Conservation (phyloP, 2,888 invertebrate genomes). For the Andrena praecox region DNA sequence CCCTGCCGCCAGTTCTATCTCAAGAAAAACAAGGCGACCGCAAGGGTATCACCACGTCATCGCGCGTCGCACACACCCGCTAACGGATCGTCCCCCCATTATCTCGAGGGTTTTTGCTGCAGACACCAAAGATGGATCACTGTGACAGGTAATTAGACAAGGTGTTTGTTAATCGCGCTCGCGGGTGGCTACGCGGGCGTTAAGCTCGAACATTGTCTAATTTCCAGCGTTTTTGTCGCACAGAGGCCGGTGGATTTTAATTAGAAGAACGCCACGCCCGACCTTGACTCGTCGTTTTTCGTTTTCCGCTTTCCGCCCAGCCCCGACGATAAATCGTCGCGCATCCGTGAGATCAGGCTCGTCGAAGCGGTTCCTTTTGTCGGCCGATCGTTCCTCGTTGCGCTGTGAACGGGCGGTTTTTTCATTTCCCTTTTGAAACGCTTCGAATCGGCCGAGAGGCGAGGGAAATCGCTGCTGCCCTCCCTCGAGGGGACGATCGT, state of each 20-base stretch:
- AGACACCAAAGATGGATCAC: neutral
- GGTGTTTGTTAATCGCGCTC: slow-evolving; percentile 5
- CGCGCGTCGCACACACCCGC: neutral
- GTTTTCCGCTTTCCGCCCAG: too few species aligned
- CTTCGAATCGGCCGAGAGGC: neutral
- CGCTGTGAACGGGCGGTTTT: neutral
- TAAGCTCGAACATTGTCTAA: neutral
- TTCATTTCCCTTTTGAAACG: slow-evolving; percentile 11
- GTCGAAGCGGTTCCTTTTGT: slow-evolving; percentile 20
- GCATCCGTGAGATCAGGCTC: neutral
- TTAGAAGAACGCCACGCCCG: neutral
- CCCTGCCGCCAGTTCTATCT: neutral
- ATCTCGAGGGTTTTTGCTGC: neutral
- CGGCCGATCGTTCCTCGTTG: slow-evolving; percentile 9
- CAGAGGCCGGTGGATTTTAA: slow-evolving; percentile 10
- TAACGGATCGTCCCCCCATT: slow-evolving; percentile 9
- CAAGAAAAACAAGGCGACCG: neutral
- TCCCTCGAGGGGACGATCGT: neutral
- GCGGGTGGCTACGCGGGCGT: neutral
- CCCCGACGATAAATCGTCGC: slow-evolving; percentile 6
- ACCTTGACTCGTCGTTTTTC: neutral
- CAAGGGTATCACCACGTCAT: neutral
- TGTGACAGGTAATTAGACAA: slow-evolving; percentile 8
- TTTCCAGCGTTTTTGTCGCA: neutral
- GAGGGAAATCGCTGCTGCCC: slow-evolving; percentile 14